Conservation (phyloP, 2,113 vertebrate species). For the Rhipidura dahli region DNA sequence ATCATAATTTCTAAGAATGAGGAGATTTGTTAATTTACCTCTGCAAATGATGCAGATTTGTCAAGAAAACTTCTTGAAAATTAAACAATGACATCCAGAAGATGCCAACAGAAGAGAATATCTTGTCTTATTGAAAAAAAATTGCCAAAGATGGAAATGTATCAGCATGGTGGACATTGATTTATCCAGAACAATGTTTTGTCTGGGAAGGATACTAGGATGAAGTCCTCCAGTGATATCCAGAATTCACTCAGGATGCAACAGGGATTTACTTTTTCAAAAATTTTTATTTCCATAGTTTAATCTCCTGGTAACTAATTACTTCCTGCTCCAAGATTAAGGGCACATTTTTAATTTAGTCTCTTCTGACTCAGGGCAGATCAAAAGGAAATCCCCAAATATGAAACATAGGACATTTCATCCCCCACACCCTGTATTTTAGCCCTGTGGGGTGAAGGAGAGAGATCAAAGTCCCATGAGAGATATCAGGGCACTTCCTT, state of each 20-base stretch:
- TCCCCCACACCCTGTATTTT: background rate
- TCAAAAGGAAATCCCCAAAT: background rate
- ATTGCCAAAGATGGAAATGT: background rate
- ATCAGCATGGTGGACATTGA: background rate
- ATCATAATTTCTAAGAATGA: fast-evolving
- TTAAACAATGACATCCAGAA: background rate
- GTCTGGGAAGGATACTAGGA: background rate
- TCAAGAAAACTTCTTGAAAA: background rate
- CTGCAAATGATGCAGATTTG: background rate
- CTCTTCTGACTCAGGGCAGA: background rate
- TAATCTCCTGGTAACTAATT: background rate
- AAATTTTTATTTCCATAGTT: background rate
- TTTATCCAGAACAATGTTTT: background rate
- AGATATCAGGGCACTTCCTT: background rate
- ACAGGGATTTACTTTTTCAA: background rate
- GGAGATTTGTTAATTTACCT: background rate
- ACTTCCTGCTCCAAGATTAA: background rate
- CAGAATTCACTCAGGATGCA: background rate
- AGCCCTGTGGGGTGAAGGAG: background rate
- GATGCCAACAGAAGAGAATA: background rate
- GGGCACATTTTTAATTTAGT: background rate
- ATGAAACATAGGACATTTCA: background rate
- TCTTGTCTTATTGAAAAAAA: background rate
- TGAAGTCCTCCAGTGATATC: background rate
- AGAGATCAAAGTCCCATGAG: background rate